Conservation (phyloP, 1,140 invertebrate genomes). For the Pectinophora gossypiella region DNA sequence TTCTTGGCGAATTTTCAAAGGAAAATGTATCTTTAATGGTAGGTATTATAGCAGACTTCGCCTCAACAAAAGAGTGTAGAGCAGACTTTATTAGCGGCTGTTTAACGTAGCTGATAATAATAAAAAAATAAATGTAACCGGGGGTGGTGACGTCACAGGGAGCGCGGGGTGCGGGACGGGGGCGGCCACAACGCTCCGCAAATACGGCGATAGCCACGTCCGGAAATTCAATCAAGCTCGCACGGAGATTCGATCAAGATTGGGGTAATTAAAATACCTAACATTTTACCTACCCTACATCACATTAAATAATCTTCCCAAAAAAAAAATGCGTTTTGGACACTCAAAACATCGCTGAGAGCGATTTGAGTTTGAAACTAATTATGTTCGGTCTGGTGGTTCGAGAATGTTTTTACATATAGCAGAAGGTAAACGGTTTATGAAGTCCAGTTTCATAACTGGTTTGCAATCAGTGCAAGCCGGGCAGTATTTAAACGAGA, state of each 20-base stretch:
- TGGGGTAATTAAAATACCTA: conserved; percentile 71
- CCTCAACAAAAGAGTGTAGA: conserved; percentile 32
- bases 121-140: conserved; percentile 55
- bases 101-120: conserved; percentile 64
- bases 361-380: neutral
- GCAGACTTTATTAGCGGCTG: conserved; percentile 58
- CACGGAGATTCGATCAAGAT: conserved; percentile 71
- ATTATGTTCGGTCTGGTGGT: neutral
- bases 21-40: conserved; percentile 9
- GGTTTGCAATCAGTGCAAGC: too few species aligned
- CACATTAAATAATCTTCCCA: conserved; percentile 8
- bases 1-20: too few species aligned
- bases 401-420: neutral
- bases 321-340: neutral
- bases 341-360: too few species aligned
- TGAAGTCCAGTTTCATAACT: too few species aligned
- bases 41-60: conserved; percentile 2
- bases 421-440: too few species aligned
- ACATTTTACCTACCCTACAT: conserved; percentile 48
- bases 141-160: conserved; percentile 59
- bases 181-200: conserved; percentile 51
- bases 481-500: conserved; percentile 10
- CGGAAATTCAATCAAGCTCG: conserved; percentile 72
- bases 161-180: conserved; percentile 28
- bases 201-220: conserved; percentile 64